These are phyloP conservation scores for Caenorhabditis imperialis DNA, from an alignment of 2,888 invertebrate genomes.

Conservation along the genomic window DNA sequence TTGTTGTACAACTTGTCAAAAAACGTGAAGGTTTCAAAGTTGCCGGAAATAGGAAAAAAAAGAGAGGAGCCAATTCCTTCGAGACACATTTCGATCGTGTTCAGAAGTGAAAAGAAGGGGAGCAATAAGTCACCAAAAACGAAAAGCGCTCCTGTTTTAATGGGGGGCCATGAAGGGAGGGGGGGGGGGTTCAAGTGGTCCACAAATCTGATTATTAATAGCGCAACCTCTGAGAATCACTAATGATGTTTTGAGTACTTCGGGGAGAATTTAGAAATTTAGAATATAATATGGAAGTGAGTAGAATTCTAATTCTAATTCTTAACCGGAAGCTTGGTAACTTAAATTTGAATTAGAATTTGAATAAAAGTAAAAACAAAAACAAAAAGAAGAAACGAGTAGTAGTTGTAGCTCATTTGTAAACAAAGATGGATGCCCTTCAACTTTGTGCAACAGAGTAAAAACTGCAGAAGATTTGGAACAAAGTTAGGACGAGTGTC, in stretches of 20 bases:
- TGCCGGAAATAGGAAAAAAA: no score
- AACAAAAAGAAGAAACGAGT: constrained; percentile 13
- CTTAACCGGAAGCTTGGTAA: not conserved
- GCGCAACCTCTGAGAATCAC: constrained; percentile 37
- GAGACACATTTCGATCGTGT: constrained; percentile 19
- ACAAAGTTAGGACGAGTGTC: not conserved
- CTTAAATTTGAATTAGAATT: constrained; percentile 12
- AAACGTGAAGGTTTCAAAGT: no score
- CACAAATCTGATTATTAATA: constrained; percentile 46
- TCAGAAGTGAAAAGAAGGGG: constrained; percentile 26
- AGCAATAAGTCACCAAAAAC: constrained; percentile 24
- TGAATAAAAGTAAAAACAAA: constrained; percentile 18
- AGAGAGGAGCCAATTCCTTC: not conserved
- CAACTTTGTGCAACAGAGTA: no score
- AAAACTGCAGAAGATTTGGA: no score
- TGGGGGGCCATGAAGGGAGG: constrained; percentile 29
- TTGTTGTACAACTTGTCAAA: no score
- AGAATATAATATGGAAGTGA: constrained; percentile 20
- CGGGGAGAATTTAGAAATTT: not conserved
- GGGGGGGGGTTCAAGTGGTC: no score
- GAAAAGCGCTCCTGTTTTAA: constrained; percentile 22
- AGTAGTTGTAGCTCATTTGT: constrained; percentile 50
- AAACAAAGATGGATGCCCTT: constrained; percentile 31
- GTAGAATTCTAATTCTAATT: constrained; percentile 6
- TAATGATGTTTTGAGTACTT: constrained; percentile 39